Evolutionary conservation across 2,888 invertebrate species (phyloP), one percentile per base, ranked within the genome.

Genomic region (Hymenopus coronatus): DNA sequence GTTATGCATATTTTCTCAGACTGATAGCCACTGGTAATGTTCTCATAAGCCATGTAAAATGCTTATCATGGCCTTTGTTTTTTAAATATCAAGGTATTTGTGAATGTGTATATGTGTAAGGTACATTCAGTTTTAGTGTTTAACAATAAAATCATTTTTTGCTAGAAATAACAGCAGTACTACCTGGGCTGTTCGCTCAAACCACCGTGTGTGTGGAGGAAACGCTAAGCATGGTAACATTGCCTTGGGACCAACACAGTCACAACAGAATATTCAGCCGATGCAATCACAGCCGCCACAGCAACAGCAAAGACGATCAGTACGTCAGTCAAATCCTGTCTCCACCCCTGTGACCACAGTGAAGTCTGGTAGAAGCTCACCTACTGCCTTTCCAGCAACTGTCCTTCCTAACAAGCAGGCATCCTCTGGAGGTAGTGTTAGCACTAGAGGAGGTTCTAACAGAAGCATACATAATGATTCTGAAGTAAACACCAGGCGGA

Each of bases 271-370:
- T 27, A 27, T 46, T 46, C 85, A 85, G 27, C 20, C 27, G 7
- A 33, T 40, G 25, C 84, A 84, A 84, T n/a, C 30, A 40, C 40
- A 40, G 85, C 86, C 81, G 28, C 85, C 40, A n/a, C 85, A 85
- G 85, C 86, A 86, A 70, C 84, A 84, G 28, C 28, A 85, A 6
- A 81, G 87, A n/a, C 87, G 87, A 33, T 87, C 87, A 28, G 87
- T 87, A 9, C 87, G 87, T n/a, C 87, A 87, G n/a, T 82, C 87
- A n/a, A 87, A 87, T 70, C 87, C 87, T 27, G 28, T 82, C 82
- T 28, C 30, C 3, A 33, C n/a, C 9, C 28, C 28, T 20, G 33
- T 30, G 7, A 33, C 87, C 9, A 82, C 82, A 4, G 27, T 82
- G 14, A 87, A 87, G n/a, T 82, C 87, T 8, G 7, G 28, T 40